Conservation (phyloP, 2,888 invertebrate genomes). For the Trisateles emortualis region DNA sequence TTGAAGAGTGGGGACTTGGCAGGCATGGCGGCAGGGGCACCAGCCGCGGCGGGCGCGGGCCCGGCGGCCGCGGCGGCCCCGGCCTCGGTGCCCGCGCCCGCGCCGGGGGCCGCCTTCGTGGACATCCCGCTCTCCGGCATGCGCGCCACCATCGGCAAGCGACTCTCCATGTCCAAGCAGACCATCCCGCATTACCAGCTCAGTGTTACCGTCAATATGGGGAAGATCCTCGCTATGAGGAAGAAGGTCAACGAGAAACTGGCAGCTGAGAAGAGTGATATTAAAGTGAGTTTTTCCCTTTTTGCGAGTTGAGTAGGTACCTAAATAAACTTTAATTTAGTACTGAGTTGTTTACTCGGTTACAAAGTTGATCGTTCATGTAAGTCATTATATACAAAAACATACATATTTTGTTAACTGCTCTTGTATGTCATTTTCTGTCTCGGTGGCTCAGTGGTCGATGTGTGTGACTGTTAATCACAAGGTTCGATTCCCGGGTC, state of each 20-base stretch:
- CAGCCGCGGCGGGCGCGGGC: constrained; percentile 26
- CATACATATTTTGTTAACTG: no score
- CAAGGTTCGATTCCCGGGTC: no score
- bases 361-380: no score
- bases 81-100: constrained; percentile 67
- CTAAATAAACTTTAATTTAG: no score
- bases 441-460: no score
- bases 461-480: no score
- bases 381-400: no score
- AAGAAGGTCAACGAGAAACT: constrained; percentile 92
- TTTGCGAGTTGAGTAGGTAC: no score
- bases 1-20: constrained; percentile 93
- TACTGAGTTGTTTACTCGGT: no score
- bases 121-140: constrained; percentile 95
- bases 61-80: constrained; percentile 55
- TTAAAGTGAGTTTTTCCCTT: constrained; percentile 88
- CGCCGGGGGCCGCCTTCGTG: constrained; percentile 85
- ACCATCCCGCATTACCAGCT: constrained; percentile 99
- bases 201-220: constrained; percentile 94
- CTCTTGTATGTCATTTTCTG: no score
- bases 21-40: constrained; percentile 55
- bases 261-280: constrained; percentile 89
- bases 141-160: constrained; percentile 95
- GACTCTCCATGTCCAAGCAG: constrained; percentile 95
- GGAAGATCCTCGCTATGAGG: constrained; percentile 92